Base-by-base conservation (phyloP, 2,113 vertebrate species). In the Caracal caracal region DNA sequence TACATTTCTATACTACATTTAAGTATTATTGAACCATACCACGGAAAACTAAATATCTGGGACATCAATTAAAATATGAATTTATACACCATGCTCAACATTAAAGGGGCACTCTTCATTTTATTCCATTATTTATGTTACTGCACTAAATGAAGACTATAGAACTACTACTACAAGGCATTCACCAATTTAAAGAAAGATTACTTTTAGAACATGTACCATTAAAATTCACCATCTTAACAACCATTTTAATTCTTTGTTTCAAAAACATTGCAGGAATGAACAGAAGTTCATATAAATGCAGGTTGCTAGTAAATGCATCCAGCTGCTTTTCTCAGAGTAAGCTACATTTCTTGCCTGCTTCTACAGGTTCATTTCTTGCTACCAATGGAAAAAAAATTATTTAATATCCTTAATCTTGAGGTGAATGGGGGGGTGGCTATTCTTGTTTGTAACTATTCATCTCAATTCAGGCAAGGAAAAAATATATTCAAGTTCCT, bases 391-490 rank as follows among this genome's bases (percentile, higher is more conserved):
- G 68, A 87, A 89, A 98, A 97, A 98, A 97, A 98, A 96, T 96
- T 66, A 98, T 87, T 97, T 97, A 97, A 98, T 97, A 98, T 92
- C 99, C 99, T 99, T 99, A 99, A 99, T 99, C 99, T 99, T 98
- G 70, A 96, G 43, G 87, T 73, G 96, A 84, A 87, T 4, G 30
- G 16, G 17, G 30, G 40, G 68, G 40, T 40, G 90, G 84, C 71
- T 70, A 98, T 80, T 98, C 98, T 98, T 98, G 97, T 98, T 98
- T 97, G 95, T 98, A 98, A 98, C 99, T 99, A 99, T 99, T 99
- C 98, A 98, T 99, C 98, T 98, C 98, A 98, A 98, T 98, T 98
- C 90, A 97, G 94, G 97, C 76, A 86, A 93, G 96, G 93, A 97
- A 97, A 98, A 99, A 97, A 99, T 98, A 99, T 95, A 99, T 99